These are phyloP conservation scores for Zosterops pallidus DNA, from an alignment of 2,113 vertebrate genomes.

Conservation along the genomic window DNA sequence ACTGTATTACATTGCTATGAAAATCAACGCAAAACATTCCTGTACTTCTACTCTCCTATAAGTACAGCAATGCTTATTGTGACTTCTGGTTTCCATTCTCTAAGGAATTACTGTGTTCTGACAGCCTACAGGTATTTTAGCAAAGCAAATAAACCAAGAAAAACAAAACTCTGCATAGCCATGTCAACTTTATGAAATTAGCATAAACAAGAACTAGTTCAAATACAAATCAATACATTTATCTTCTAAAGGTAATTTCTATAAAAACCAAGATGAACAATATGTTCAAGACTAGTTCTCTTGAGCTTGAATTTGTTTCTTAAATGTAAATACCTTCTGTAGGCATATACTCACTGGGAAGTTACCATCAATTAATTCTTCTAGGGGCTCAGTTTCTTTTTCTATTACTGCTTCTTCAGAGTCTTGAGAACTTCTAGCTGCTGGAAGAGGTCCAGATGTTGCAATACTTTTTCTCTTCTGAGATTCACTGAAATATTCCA, in stretches of 20 bases:
- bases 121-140: neutral
- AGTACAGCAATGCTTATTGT: neutral
- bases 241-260: neutral
- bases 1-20: neutral
- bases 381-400: conserved; percentile 75
- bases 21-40: neutral
- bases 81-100: neutral
- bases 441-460: conserved; percentile 68
- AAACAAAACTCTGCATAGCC: neutral
- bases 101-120: neutral
- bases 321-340: neutral
- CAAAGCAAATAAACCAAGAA: neutral
- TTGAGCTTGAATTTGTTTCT: neutral
- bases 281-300: neutral
- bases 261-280: neutral
- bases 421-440: conserved; percentile 67
- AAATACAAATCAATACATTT: neutral
- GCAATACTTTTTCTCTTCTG: conserved; percentile 82
- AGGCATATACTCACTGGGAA: conserved; percentile 82
- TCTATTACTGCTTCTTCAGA: conserved; percentile 69
- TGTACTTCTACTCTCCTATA: neutral
- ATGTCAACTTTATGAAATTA: neutral
- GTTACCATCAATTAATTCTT: conserved; percentile 77
- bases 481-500: conserved; percentile 82
- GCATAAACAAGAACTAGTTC: neutral